Base-by-base conservation (phyloP, 2,888 invertebrate species). In the Callyntrura guangdongensis region DNA sequence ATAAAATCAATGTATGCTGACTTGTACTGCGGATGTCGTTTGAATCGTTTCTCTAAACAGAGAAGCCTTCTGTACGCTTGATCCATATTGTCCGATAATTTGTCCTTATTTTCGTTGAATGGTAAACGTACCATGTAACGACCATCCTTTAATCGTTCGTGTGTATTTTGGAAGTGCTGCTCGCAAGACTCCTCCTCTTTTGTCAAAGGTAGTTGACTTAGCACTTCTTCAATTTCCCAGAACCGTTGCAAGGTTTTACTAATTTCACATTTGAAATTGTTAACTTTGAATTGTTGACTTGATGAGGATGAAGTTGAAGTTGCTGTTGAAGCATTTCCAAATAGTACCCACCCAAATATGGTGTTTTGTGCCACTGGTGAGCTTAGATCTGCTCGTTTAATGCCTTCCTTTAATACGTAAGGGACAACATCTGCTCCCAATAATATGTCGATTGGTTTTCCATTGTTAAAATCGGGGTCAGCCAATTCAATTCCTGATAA, bases 161-260 rank as follows among this genome's bases (percentile, higher is more conserved):
- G 81, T 14, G 91, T 91, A 0, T 2, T 0, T 0, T 6, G 0
- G 53, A 92, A 92, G 53, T 91, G 87, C 0, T 86, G 0, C 47
- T 91, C 91, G 14, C 86, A 86, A 5, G 36, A 0, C 72, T 22
- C 11, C 67, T 91, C 92, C 25, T 92, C 91, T 14, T n/a, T 17
- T 12, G 91, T 86, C 1, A 64, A 20, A 8, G 64, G 47, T 9
- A 14, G 47, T 11, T 22, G 22, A 9, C 0, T 2, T 36, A 82
- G 83, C 8, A 86, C 14, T 20, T 87, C 53, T 27, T 79, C 79
- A 0, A 87, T 12, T n/a, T 87, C 81, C 87, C 87, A 87, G 27
- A 87, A 87, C 14, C 36, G 17, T 20, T 47, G 20, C 9, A 87
- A 11, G 8, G 20, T 8, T 0, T 49, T 8, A 20, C 56, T 27